These are phyloP conservation scores for Orthonyx spaldingii DNA, from an alignment of 2,113 vertebrate species.

Conservation along the genomic window DNA sequence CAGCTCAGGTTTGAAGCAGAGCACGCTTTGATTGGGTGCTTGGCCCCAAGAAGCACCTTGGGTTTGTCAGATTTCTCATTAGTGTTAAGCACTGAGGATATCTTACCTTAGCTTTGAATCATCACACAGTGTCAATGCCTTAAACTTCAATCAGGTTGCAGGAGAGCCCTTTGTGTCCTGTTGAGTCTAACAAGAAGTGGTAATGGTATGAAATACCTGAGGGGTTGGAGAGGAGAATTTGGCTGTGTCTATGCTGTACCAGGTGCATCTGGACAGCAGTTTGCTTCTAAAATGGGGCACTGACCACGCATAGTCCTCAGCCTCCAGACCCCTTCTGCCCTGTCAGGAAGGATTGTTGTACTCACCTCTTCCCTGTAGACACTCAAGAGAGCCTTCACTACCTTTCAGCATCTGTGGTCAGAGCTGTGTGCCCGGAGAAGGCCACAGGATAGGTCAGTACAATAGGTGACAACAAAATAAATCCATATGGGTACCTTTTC, in stretches of 20 bases:
- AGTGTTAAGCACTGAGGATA: neutral
- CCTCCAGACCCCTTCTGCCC: neutral
- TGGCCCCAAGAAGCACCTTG: neutral
- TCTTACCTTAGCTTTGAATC: constrained; percentile 28
- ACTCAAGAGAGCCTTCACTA: neutral
- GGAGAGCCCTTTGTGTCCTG: neutral
- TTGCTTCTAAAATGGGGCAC: neutral
- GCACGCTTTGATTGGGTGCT: neutral
- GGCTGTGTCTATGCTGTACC: neutral
- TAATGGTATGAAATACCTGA: neutral
- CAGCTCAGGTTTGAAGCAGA: neutral
- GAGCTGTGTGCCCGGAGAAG: neutral
- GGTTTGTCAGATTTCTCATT: neutral
- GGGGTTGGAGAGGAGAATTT: neutral
- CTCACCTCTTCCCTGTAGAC: neutral
- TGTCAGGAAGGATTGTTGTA: neutral
- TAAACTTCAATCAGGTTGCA: neutral
- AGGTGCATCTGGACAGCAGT: neutral
- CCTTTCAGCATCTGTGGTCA: neutral
- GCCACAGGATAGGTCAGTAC: neutral
- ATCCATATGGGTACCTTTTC: neutral
- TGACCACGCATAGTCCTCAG: neutral
- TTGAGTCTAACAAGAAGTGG: neutral
- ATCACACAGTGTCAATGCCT: neutral
- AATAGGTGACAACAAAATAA: neutral